Evolutionary conservation across 2,797 vertebrate genomes (phyloP).

Genomic region (Gila robusta): DNA sequence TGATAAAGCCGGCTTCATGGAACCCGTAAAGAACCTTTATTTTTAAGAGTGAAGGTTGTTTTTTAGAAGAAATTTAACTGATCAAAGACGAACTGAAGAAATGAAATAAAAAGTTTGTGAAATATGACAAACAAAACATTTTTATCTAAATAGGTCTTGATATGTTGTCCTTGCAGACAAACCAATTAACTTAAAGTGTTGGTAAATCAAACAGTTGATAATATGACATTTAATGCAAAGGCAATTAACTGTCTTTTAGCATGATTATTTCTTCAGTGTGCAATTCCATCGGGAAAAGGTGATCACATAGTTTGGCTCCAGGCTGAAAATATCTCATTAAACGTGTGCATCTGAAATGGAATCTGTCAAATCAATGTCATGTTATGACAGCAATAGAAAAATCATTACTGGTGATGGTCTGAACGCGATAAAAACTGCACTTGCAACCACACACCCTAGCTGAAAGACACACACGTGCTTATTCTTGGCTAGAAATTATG

Average conservation of each 20-base stretch:
- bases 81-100: not conserved
- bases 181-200: conserved; percentile 5
- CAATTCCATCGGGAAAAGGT: conserved; percentile 22
- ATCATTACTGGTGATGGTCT: conserved; percentile 53
- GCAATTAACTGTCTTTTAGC: not conserved
- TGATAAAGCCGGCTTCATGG: not conserved
- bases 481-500: not conserved
- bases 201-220: conserved; percentile 1
- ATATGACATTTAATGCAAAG: not conserved
- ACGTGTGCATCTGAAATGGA: conserved; percentile 55
- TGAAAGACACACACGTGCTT: not conserved
- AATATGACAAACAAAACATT: not conserved
- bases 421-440: not conserved
- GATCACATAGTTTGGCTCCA: conserved; percentile 21
- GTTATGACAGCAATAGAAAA: conserved; percentile 52
- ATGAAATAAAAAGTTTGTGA: not conserved
- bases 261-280: conserved; percentile 14
- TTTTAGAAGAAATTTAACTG: not conserved
- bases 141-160: not conserved
- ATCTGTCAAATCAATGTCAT: conserved; percentile 60
- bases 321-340: conserved; percentile 54
- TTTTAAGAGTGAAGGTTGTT: not conserved
- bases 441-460: not conserved
- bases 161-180: not conserved
- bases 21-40: not conserved